Evolutionary conservation across 2,888 invertebrate species (phyloP), one percentile per base, ranked within the genome.

Genomic region (Rhabditoides inermis): DNA sequence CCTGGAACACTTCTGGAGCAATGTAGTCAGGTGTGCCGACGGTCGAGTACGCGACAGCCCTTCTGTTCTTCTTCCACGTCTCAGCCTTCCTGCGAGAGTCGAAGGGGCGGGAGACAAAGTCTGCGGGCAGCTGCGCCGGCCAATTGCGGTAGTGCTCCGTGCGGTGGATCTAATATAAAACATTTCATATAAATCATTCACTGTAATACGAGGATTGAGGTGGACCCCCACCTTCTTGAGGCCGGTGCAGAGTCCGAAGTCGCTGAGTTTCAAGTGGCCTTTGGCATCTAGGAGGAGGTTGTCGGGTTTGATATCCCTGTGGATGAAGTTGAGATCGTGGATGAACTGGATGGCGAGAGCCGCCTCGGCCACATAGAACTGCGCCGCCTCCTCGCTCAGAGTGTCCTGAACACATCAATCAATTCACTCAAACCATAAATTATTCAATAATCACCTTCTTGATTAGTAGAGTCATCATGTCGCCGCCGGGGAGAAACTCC

Each of bases 381-480:
- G 94, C 58, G 98, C 92, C 78, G 92, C 91, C 78, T 98, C 98
- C 77, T 99, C 98, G 56, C 91, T 88, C 52, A 98, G 82, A 1
- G 95, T 98, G 79, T 98, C 98, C 78, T 92, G 52, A 50, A 40
- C 41, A 35, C 0, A 49, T 25, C 12, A 42, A 3, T 42, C n/a
- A 26, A 25, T 26, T 27, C 23, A 4, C 4, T 40, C 23, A 15
- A 2, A 40, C 23, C n/a, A 12, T 6, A 12, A n/a, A 40, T 40
- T 23, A 4, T n/a, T 10, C 1, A 18, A 5, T 12, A 12, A 27
- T 18, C 27, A 15, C 10, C 98, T 60, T 58, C 82, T 99, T 98
- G 90, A 98, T 98, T 55, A 98, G 84, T 55, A 98, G 82, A 40
- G 98, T 99, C 98, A 98, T 98, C 94, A 99, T 92, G 79, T 98